Conservation (phyloP, 2,797 vertebrate species). For the Sternarchorhynchus goeldii region DNA sequence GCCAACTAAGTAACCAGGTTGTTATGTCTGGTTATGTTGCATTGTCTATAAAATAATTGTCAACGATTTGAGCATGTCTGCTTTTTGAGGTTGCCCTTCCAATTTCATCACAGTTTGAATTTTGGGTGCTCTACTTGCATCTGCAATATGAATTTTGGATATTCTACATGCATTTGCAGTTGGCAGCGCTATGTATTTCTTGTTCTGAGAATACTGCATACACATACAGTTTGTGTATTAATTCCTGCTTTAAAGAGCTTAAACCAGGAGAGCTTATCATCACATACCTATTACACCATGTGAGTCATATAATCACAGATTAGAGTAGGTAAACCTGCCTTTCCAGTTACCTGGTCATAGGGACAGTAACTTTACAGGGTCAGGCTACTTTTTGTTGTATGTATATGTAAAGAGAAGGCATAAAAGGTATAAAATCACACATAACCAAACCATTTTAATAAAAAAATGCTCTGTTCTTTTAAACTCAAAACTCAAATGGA, state of each 20-base stretch:
- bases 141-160: neutral
- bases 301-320: conserved; percentile 50
- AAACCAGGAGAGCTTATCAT: conserved; percentile 24
- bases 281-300: conserved; percentile 42
- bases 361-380: conserved; percentile 15
- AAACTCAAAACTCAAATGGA: neutral
- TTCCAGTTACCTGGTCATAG: conserved; percentile 7
- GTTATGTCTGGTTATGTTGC: neutral
- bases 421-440: neutral
- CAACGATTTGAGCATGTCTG: neutral
- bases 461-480: too few relatives aligned
- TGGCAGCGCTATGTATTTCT: neutral
- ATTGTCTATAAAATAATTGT: neutral
- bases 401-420: neutral
- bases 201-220: neutral
- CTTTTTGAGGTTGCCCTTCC: neutral
- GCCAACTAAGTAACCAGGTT: neutral
- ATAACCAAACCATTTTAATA: too few relatives aligned
- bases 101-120: neutral
- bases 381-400: neutral
- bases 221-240: neutral
- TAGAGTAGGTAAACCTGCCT: conserved; percentile 42
- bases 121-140: too few relatives aligned
- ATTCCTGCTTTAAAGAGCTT: conserved; percentile 15
- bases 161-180: neutral